Evolutionary conservation across 2,888 invertebrate species (phyloP).

Genomic region (Ochropleura plecta): DNA sequence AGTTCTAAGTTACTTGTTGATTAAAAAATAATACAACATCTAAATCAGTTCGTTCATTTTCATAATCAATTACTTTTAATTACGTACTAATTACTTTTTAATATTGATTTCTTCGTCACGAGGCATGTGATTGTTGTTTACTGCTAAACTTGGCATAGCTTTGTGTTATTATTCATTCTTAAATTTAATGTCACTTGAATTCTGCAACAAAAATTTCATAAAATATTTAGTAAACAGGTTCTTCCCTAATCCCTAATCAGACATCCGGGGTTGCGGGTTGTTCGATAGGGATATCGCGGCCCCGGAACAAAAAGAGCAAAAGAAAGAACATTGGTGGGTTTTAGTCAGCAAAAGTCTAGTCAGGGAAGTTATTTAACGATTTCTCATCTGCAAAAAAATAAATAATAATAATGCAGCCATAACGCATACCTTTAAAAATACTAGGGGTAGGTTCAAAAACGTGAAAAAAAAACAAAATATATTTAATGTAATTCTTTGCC

Average conservation of each 20-base stretch:
- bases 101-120: constrained; percentile 29
- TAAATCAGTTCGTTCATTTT: constrained; percentile 8
- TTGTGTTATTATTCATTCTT: constrained; percentile 36
- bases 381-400: too few species aligned
- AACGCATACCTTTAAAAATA: neutral
- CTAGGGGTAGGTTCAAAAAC: neutral
- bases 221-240: neutral
- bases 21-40: neutral
- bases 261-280: too few species aligned
- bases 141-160: constrained; percentile 41
- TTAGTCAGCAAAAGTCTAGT: too few species aligned
- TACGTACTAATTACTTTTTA: constrained; percentile 16
- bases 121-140: constrained; percentile 52
- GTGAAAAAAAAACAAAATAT: neutral
- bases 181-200: constrained; percentile 19
- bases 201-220: constrained; percentile 4
- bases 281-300: too few species aligned
- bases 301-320: too few species aligned
- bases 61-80: neutral
- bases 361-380: too few species aligned
- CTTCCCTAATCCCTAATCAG: neutral
- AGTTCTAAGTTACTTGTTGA: neutral
- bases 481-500: neutral
- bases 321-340: too few species aligned
- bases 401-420: too few species aligned